Percentiles rank a stretch among this genome's conserved stretches.
These are phyloP conservation scores for Tangara arthus DNA, from an alignment of 2,797 vertebrate species.

Conservation along the genomic window DNA sequence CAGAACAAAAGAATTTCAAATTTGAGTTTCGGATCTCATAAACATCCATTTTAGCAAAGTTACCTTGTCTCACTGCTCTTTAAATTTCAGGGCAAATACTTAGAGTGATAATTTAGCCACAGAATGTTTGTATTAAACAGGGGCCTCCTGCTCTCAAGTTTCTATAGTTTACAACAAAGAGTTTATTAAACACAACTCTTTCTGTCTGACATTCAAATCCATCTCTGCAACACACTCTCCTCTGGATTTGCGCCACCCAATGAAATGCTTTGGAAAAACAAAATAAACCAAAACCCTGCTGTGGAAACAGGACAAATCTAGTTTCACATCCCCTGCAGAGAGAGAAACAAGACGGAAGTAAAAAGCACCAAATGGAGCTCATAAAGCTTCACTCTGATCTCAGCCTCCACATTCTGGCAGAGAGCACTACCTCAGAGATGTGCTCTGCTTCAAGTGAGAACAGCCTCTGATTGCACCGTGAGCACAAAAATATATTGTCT, in stretches of 20 bases:
- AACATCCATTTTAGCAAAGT: not conserved
- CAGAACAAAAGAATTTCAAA: not conserved
- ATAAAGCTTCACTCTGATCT: constrained; percentile 63
- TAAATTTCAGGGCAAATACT: not conserved
- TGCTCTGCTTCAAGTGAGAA: constrained; percentile 53
- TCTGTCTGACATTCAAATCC: constrained; percentile 70
- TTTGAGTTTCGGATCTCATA: not conserved
- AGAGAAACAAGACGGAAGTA: constrained; percentile 70
- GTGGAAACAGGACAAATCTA: constrained; percentile 70
- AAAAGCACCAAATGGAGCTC: constrained; percentile 64
- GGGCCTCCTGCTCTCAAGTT: constrained; percentile 44
- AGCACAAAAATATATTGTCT: constrained; percentile 66
- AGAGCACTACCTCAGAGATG: constrained; percentile 65
- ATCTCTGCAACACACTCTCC: constrained; percentile 66
- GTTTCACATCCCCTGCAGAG: constrained; percentile 67
- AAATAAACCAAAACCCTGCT: constrained; percentile 75
- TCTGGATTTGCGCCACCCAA: constrained; percentile 68
- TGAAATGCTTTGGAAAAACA: constrained; percentile 74
- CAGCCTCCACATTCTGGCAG: constrained; percentile 73
- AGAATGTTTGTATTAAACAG: constrained; percentile 40
- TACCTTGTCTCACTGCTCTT: not conserved
- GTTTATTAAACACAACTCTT: constrained; percentile 68
- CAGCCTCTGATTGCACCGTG: constrained; percentile 37
- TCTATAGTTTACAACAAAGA: constrained; percentile 64
- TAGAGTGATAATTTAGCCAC: constrained; percentile 11